Evolutionary conservation across 2,113 vertebrate genomes (phyloP).

Genomic region (Asarcornis scutulata): DNA sequence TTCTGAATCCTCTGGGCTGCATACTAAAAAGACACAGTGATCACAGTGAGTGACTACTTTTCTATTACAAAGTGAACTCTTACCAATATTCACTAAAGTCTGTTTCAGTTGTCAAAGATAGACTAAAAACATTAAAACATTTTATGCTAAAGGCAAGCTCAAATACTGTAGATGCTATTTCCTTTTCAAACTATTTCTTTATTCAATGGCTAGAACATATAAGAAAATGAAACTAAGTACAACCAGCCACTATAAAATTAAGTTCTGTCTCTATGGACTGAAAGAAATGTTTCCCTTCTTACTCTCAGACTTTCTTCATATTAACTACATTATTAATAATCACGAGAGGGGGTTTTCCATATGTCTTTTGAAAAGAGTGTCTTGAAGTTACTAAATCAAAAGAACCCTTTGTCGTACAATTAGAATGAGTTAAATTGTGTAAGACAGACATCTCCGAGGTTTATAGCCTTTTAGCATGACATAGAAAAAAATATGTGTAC

Average conservation of each 20-base stretch:
- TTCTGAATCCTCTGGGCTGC: conserved; percentile 85
- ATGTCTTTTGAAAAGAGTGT: conserved; percentile 57
- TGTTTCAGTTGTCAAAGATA: conserved; percentile 69
- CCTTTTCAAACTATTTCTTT: conserved; percentile 73
- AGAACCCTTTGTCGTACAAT: conserved; percentile 69
- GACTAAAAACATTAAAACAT: conserved; percentile 72
- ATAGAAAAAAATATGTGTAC: conserved; percentile 8
- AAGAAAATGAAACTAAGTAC: conserved; percentile 61
- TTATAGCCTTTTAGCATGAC: conserved; percentile 48
- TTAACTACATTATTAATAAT: conserved; percentile 62
- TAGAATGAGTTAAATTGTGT: conserved; percentile 68
- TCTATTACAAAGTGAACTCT: conserved; percentile 79
- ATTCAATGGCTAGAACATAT: conserved; percentile 53
- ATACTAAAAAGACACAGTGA: conserved; percentile 86
- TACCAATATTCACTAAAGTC: conserved; percentile 69
- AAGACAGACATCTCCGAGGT: conserved; percentile 63
- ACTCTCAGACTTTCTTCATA: conserved; percentile 42
- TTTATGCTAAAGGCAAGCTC: conserved; percentile 74
- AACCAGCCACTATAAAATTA: conserved; percentile 45
- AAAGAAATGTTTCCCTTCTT: conserved; percentile 35
- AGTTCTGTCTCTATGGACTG: conserved; percentile 36
- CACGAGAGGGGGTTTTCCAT: conserved; percentile 41
- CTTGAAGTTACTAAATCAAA: conserved; percentile 61
- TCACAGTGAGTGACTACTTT: conserved; percentile 79
- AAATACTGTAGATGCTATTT: conserved; percentile 67